Base-by-base conservation (phyloP, 1,140 invertebrate genomes). In the Ostrea edulis region DNA sequence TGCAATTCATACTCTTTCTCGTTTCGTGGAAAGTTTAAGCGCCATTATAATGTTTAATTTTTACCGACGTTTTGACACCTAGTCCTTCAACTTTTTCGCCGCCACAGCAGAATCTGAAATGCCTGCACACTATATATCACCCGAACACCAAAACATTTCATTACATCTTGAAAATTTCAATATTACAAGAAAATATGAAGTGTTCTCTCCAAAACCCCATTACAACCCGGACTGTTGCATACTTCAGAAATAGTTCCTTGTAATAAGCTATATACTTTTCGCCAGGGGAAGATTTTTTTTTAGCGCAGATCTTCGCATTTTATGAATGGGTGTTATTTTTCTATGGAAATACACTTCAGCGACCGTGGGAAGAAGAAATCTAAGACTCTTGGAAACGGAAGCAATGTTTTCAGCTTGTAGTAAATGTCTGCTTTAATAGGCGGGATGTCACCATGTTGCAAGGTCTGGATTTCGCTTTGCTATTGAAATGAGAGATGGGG, bases 301-400 rank as follows among this genome's bases (percentile, higher is more conserved):
- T 77, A 14, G 2, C 22, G 29, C 14, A 62, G 29, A 77, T 29
- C 25, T 25, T 14, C 11, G 68, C 9, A 77, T 35, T 77, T 62
- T 77, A 77, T 77, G 68, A 77, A 77, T 77, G 68, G 29, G 68
- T 77, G 68, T 77, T 77, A 77, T 77, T 77, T 77, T 77, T 77
- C 68, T 29, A 29, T 25, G 5, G 55, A 20, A 25, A 12, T 77
- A 25, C 25, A 77, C 9, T 77, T 77, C 11, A 77, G 0, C 25
- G 68, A 77, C 68, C 68, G 68, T 77, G 68, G 68, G 68, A 77
- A 77, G 25, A 29, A 25, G 68, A 77, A 77, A 77, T 25, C 22
- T 77, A 29, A 77, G 68, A 77, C 68, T 77, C 68, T 77, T 77
- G 68, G 68, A 35, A 77, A 77, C 68, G 68, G 68, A 77, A 77